These are phyloP conservation scores for Aegotheles bennettii DNA, from an alignment of 2,113 vertebrate species.

Conservation along the genomic window DNA sequence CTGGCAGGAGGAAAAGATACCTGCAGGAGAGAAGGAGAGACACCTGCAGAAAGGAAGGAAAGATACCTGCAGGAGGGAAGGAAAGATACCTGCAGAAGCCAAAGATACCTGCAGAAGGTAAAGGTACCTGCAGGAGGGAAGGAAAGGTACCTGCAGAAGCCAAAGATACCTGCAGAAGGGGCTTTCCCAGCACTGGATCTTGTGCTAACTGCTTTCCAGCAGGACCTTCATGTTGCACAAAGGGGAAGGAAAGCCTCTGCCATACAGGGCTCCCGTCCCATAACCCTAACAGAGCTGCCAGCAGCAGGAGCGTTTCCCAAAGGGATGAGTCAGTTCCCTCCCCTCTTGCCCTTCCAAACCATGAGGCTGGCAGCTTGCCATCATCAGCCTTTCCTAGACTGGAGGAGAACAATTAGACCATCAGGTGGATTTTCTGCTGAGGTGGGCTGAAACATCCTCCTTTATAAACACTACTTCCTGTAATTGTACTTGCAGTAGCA, in stretches of 20 bases:
- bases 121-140: neutral
- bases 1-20: neutral
- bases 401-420: neutral
- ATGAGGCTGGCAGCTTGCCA: neutral
- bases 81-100: no score
- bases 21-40: neutral
- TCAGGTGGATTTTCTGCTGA: neutral
- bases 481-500: neutral
- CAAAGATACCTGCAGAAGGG: no score
- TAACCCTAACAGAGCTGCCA: neutral
- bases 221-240: fast-evolving
- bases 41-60: no score
- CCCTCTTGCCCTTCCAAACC: neutral
- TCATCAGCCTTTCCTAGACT: neutral
- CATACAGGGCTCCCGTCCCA: neutral
- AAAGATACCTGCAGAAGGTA: no score
- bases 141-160: no score
- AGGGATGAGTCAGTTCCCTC: neutral
- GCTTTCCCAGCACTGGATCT: fast-evolving
- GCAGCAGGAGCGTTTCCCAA: fast-evolving
- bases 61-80: no score
- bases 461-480: neutral
- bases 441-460: neutral
- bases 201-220: neutral
- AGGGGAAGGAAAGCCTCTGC: neutral